Evolutionary conservation across 2,888 invertebrate genomes (phyloP).

Genomic region (Pachycephus smyrnensis): DNA sequence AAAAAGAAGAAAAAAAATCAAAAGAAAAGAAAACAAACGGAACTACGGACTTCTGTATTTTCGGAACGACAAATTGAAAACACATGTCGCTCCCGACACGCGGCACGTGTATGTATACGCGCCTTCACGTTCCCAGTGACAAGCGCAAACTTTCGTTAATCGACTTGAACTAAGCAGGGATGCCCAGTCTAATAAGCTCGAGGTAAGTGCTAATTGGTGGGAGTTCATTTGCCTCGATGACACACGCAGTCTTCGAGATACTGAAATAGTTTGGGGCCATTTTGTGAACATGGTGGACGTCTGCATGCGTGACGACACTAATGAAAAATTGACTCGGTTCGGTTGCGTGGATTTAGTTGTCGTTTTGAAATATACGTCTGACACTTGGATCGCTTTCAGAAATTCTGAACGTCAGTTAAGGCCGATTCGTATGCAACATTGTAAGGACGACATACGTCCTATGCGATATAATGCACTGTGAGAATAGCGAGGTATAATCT

Average conservation of each 20-base stretch:
- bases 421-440: not conserved
- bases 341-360: not conserved
- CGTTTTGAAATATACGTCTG: not conserved
- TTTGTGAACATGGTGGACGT: not conserved
- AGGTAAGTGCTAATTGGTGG: conserved; percentile 30
- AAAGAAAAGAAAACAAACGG: not conserved
- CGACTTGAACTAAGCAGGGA: conserved; percentile 30
- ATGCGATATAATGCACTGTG: not conserved
- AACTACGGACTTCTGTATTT: conserved; percentile 28
- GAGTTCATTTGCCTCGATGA: conserved; percentile 35
- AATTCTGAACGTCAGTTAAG: not conserved
- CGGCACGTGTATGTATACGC: conserved; percentile 29
- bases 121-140: conserved; percentile 27
- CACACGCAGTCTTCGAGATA: conserved; percentile 27
- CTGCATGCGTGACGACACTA: not conserved
- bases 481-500: too few relatives aligned
- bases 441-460: not conserved
- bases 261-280: not conserved
- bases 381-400: not conserved
- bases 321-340: not conserved
- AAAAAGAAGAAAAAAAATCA: not conserved
- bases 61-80: conserved; percentile 47
- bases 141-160: conserved; percentile 40
- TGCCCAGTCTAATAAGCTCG: conserved; percentile 32
- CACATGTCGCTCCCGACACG: conserved; percentile 34